Base-by-base conservation (phyloP, 2,797 vertebrate genomes). In the Chelmon rostratus region DNA sequence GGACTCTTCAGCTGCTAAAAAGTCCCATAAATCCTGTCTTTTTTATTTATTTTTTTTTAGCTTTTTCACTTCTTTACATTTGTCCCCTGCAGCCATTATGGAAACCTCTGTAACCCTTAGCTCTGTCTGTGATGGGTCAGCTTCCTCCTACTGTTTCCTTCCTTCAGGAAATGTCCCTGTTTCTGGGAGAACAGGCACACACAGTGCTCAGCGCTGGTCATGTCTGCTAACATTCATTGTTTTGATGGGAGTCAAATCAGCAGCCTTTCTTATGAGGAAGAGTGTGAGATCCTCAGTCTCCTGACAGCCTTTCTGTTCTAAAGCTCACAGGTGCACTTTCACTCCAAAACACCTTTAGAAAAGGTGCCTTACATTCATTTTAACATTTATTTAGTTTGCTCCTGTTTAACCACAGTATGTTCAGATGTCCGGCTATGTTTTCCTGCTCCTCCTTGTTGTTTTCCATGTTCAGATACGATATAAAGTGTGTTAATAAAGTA, bases 171-270 rank as follows among this genome's bases (percentile, higher is more conserved):
- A 62, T 19, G 19, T 31, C 5, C 3, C 6, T 8, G 31, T 59
- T 70, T 59, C 31, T 21, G 7, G 9, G 4, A 49, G n/a, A 71
- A 13, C 31, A 28, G 40, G 50, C 46, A 1, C 28, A 12, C 28
- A 46, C 53, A 44, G 13, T n/a, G 38, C 42, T 57, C 33, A 1
- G 11, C 44, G 9, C 13, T 23, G 8, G 18, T 40, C 57, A 6
- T 23, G 10, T 46, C 12, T 53, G 18, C 58, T n/a, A 12, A 18
- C 37, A 31, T 47, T 12, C 31, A 31, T 42, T 33, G 31, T 52
- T 69, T 47, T 53, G 61, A 54, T 49, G 56, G 25, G 50, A 66
- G 65, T 70, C 33, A 50, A 50, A 35, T 46, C 33, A 13, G 35
- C 59, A 25, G 28, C 38, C 12, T 28, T n/a, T 57, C 64, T 10